Conservation (phyloP, 2,113 vertebrate genomes). For the Sardina pilchardus region DNA sequence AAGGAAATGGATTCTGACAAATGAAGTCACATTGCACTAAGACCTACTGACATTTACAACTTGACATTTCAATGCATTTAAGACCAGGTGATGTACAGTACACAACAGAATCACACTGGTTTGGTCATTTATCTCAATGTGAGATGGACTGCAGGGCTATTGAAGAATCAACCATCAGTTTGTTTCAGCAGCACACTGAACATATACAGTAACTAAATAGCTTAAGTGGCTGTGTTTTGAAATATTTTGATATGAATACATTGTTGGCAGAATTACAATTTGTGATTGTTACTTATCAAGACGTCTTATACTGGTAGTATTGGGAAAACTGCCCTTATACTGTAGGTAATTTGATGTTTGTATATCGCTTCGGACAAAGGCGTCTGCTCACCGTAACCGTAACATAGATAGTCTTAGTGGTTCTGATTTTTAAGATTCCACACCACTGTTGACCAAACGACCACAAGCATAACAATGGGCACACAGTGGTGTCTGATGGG, state of each 20-base stretch:
- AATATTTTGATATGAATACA: neutral
- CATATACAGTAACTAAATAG: neutral
- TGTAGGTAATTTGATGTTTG: neutral
- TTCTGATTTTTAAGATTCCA: neutral
- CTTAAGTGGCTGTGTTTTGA: neutral
- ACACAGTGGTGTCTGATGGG: neutral
- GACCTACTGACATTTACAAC: neutral
- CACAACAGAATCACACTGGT: neutral
- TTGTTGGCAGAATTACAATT: neutral
- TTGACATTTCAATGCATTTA: neutral
- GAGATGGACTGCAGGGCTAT: neutral
- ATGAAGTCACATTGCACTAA: neutral
- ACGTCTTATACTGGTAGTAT: neutral
- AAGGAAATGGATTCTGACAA: neutral
- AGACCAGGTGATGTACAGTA: neutral
- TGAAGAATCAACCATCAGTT: neutral
- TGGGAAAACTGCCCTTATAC: neutral
- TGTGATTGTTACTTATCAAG: neutral
- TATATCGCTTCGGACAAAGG: too few species aligned
- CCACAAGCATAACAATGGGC: slow-evolving; percentile 6
- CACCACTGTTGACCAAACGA: neutral
- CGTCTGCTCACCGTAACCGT: too few species aligned
- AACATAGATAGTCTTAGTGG: too few species aligned
- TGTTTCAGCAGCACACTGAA: neutral
- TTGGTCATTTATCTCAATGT: neutral